Evolutionary conservation across 2,888 invertebrate species (phyloP).

Genomic region (Diaperis boleti): DNA sequence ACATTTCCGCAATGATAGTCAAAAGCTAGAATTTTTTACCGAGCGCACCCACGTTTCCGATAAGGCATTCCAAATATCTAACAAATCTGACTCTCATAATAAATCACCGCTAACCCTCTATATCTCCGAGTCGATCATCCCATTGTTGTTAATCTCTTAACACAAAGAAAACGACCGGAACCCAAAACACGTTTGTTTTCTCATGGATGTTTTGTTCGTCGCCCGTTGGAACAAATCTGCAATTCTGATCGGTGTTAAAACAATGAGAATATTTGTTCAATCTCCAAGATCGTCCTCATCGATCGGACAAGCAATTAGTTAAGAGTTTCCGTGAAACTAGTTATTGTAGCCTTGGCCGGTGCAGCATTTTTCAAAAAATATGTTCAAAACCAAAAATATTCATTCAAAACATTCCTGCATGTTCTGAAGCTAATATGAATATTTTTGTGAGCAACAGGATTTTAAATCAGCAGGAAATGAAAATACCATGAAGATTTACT

Average conservation of each 20-base stretch:
- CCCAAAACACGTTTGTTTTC: too few relatives aligned
- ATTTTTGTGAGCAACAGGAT: conserved; percentile 20
- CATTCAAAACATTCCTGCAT: conserved; percentile 22
- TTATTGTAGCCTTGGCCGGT: conserved; percentile 22
- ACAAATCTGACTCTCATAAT: background rate
- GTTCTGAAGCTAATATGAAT: too few relatives aligned
- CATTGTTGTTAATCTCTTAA: background rate
- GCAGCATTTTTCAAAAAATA: conserved; percentile 6
- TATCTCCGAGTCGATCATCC: conserved; percentile 5
- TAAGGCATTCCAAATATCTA: too few relatives aligned
- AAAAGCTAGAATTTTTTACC: background rate
- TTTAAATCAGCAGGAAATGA: conserved; percentile 19
- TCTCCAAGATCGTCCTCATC: background rate
- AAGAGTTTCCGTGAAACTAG: background rate
- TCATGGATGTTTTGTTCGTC: background rate
- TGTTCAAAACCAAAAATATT: background rate
- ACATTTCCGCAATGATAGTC: background rate
- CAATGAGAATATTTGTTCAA: background rate
- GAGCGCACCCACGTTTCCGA: background rate
- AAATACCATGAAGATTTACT: background rate
- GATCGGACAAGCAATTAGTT: too few relatives aligned
- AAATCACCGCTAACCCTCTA: conserved; percentile 6
- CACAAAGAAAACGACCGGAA: conserved; percentile 6
- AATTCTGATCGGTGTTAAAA: background rate
- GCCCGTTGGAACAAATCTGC: background rate